Evolutionary conservation across 2,888 invertebrate genomes (phyloP).

Genomic region (Pseudanteris insignis): DNA sequence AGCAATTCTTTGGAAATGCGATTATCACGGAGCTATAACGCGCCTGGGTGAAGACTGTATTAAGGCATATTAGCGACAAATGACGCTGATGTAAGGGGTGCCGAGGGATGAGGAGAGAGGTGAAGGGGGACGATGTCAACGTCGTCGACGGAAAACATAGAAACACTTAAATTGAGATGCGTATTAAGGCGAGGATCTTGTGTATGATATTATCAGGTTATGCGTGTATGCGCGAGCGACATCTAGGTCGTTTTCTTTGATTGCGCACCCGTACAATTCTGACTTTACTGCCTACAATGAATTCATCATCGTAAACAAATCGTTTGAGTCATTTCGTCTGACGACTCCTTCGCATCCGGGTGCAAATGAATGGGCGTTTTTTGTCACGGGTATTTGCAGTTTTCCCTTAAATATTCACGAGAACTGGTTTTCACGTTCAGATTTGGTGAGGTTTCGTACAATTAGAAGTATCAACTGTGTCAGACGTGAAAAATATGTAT

Average conservation of each 20-base stretch:
- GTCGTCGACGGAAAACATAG: slow-evolving; percentile 24
- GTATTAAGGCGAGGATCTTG: slow-evolving; percentile 22
- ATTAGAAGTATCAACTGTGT: too few species aligned
- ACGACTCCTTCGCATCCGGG: slow-evolving; percentile 6
- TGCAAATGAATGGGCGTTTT: background rate
- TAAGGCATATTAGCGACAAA: slow-evolving; percentile 49
- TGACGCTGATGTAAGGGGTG: slow-evolving; percentile 47
- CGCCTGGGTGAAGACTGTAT: slow-evolving; percentile 50
- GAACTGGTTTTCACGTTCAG: too few species aligned
- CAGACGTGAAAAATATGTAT: too few species aligned
- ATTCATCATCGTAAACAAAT: slow-evolving; percentile 39
- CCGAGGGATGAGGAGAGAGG: too few species aligned
- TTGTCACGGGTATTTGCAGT: slow-evolving; percentile 6
- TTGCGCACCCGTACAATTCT: slow-evolving; percentile 33
- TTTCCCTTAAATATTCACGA: slow-evolving; percentile 8
- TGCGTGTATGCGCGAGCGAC: slow-evolving; percentile 12
- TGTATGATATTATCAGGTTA: slow-evolving; percentile 28
- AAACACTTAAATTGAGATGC: slow-evolving; percentile 30
- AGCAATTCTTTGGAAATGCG: slow-evolving; percentile 55
- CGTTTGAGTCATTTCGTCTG: slow-evolving; percentile 10
- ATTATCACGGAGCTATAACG: slow-evolving; percentile 52
- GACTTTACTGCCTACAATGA: slow-evolving; percentile 24
- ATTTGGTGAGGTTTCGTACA: too few species aligned
- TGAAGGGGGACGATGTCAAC: too few species aligned
- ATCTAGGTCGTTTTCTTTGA: slow-evolving; percentile 26